Base-by-base conservation (phyloP, 2,888 invertebrate genomes). In the Lithodes maja region DNA sequence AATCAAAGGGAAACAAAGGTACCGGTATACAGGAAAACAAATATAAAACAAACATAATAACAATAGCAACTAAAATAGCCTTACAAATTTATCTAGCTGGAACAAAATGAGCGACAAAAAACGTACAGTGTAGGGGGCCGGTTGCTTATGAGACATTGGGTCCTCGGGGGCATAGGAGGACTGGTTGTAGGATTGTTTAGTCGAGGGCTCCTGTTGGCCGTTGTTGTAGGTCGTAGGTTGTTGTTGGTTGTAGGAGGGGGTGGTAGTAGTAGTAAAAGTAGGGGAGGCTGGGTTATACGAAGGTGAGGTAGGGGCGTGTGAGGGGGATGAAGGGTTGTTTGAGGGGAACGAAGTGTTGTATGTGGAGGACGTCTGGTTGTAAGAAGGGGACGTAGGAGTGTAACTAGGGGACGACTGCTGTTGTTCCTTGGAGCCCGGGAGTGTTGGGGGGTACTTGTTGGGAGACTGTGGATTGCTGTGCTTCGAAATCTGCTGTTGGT, bases 81-180 rank as follows among this genome's bases (percentile, higher is more conserved):
- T 33, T 33, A 33, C 33, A 33, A 33, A 33, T 33, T 33, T 33
- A 33, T 33, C 33, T 33, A 33, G 33, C 33, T 33, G 15, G 49
- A 9, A 81, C 61, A 81, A 12, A 81, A n/a, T 7, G 7, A 75
- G n/a, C 71, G 49, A 53, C 33, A 68, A 1, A 7, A 55, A 82
- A 82, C 81, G 50, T 82, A 82, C 81, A 82, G 81, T 82, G n/a
- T 61, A 82, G n/a, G 17, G 9, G 33, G 81, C 33, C 2, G 81
- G 69, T 68, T 49, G 68, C n/a, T 82, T 61, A n/a, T 50, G 50
- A 49, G 68, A 49, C 33, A 49, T 68, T 5, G 68, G 49, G 12
- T 61, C 52, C n/a, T 82, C 68, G 33, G 61, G 81, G 12, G 33
- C 33, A 12, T 33, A 82, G 81, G 81, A 49, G 9, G 68, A 71